Evolutionary conservation across 2,797 vertebrate genomes (phyloP), one percentile per base, ranked within the genome.

Genomic region (Perodicticus potto): DNA sequence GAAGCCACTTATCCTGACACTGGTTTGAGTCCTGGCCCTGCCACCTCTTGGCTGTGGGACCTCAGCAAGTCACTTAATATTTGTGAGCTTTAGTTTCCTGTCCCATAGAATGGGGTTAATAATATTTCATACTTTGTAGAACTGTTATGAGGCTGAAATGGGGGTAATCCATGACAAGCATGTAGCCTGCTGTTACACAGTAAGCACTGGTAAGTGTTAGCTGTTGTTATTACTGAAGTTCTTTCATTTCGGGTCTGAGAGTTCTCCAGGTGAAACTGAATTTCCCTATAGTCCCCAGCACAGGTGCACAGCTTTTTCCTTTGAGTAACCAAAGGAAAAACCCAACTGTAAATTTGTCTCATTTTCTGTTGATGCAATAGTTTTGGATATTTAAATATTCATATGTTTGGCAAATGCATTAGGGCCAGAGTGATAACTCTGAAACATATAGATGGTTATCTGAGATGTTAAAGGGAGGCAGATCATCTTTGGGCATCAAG

Each of bases 321-420:
- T 85, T 29, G 67, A 6, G 81, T 86, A 93, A 96, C 89, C 37
- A 81, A 95, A 95, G 80, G 95, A 97, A 94, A 57, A 16, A 78
- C 29, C 9, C 87, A 94, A 95, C 91, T 96, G 63, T 97, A 97
- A 97, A 97, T 94, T 96, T 96, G 61, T 74, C 76, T 87, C 12
- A 73, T 97, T 98, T 98, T 97, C 93, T 98, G 98, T 97, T 96
- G 97, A 97, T 95, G 63, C 49, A 90, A 76, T 97, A 83, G 96
- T 97, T 98, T 98, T 97, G 73, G 88, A 91, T 98, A 96, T 94
- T 99, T 98, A 98, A 98, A 98, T 98, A 98, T 98, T 98, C 97
- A 98, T 98, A 96, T 59, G 63, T 96, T 98, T 98, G 97, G 95
- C 97, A 98, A 98, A 97, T 97, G 96, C 98, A 98, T 98, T 98